Base-by-base conservation (phyloP, 2,888 invertebrate species). In the Synanthedon vespiformis region DNA sequence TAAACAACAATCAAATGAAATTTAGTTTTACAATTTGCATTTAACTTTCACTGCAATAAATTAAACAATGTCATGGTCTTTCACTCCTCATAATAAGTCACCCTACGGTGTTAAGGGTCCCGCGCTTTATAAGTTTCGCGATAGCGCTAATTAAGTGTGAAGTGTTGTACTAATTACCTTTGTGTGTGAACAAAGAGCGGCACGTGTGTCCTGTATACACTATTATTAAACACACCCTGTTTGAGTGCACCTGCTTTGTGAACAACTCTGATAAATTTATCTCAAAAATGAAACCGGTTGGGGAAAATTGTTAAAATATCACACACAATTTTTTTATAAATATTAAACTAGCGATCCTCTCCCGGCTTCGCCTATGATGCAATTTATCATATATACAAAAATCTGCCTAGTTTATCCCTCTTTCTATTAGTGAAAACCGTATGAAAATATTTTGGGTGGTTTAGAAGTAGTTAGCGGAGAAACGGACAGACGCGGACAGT, bases 61-160 rank as follows among this genome's bases (percentile, higher is more conserved):
- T 34, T 34, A 34, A 34, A 34, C 34, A 34, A 34, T 34, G 6
- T 34, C 34, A 2, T 34, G 3, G 44, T 44, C 44, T 44, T 13
- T 44, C 12, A 44, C 13, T 4, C 44, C 5, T 34, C 44, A 13
- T 44, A 14, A 13, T 44, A 14, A 44, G 12, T n/a, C 44, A 44
- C 12, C 12, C 44, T n/a, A 6, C 34, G 10, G 34, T 34, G 34
- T n/a, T 44, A 44, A 60, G 67, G 63, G 63, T 58, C 66, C 66
- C 34, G 34, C 34, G 8, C 34, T 68, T 72, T 72, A 65, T 34
- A 68, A 74, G 70, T 67, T 64, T 65, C 58, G 61, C 59, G 62
- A 69, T 71, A 70, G 70, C 70, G 62, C 66, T 74, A 74, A 74
- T 75, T 73, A 71, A 64, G 70, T 70, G 68, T 69, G 68, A 74